These are phyloP conservation scores for Coelinius sp. DNA, from an alignment of 2,888 invertebrate genomes.

Conservation along the genomic window DNA sequence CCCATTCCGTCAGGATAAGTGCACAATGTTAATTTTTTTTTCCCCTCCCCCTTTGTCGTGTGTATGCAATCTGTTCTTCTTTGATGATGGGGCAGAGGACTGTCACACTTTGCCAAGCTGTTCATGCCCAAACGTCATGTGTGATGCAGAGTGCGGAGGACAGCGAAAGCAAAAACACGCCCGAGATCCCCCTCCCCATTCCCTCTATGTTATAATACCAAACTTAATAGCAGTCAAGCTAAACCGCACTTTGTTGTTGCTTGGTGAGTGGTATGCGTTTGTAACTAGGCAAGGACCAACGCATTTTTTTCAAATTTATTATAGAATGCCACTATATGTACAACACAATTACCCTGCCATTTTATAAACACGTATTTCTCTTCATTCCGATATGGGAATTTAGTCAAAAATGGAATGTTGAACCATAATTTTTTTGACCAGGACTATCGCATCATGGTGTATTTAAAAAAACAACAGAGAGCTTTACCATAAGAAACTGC, in stretches of 20 bases:
- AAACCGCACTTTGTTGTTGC: constrained; percentile 37
- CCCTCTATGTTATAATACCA: background rate
- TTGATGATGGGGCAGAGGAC: background rate
- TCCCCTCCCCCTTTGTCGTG: background rate
- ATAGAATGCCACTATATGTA: too few species aligned
- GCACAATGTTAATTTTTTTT: constrained; percentile 37
- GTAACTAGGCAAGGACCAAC: constrained; percentile 4
- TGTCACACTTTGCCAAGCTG: background rate
- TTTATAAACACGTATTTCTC: too few species aligned
- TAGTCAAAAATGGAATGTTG: too few species aligned
- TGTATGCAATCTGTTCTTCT: background rate
- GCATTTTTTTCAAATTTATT: constrained; percentile 7
- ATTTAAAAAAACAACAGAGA: too few species aligned
- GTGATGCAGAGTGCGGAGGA: constrained; percentile 9
- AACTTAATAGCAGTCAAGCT: constrained; percentile 1
- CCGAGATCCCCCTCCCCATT: constrained; percentile 9
- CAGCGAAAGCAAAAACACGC: constrained; percentile 29
- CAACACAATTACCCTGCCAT: too few species aligned
- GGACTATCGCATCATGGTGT: too few species aligned
- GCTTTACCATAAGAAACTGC: too few species aligned
- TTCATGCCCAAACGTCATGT: constrained; percentile 7
- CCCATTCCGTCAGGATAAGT: constrained; percentile 60
- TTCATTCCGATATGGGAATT: too few species aligned
- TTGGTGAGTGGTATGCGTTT: constrained; percentile 26
- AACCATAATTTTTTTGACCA: too few species aligned